Evolutionary conservation across 2,113 vertebrate species (phyloP).

Genomic region (Prietella phreatophila): DNA sequence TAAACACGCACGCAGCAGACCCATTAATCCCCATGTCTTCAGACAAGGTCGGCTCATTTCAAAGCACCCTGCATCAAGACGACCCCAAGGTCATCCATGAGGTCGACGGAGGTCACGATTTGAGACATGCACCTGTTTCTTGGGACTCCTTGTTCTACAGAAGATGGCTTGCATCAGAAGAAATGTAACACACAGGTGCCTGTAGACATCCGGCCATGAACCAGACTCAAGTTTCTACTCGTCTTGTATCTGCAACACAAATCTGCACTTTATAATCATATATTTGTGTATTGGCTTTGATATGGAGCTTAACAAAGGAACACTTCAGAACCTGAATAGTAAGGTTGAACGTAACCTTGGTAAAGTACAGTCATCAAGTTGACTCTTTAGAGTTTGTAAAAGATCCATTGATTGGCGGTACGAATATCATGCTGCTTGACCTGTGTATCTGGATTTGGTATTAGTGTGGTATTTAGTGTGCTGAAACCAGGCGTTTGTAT

Average conservation of each 20-base stretch:
- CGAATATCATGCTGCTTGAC: conserved; percentile 50
- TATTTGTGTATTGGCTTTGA: no score
- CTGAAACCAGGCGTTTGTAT: conserved; percentile 58
- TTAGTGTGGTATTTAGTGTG: conserved; percentile 54
- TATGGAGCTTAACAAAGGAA: conserved; percentile 19
- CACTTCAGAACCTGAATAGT: conserved; percentile 20
- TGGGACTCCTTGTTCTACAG: conserved; percentile 46
- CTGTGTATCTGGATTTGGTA: conserved; percentile 43
- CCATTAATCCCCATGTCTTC: conserved; percentile 13
- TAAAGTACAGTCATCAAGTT: conserved; percentile 27
- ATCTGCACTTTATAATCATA: conserved; percentile 19
- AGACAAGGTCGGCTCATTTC: conserved; percentile 43
- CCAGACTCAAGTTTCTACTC: conserved; percentile 43
- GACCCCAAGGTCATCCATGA: conserved; percentile 51
- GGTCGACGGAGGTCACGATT: conserved; percentile 42
- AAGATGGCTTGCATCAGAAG: conserved; percentile 54
- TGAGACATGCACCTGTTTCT: conserved; percentile 66
- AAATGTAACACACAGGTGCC: conserved; percentile 29
- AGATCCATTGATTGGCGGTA: conserved; percentile 52
- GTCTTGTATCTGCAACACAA: conserved; percentile 30
- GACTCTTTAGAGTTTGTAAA: conserved; percentile 38
- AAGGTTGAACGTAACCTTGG: background rate
- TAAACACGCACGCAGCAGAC: background rate
- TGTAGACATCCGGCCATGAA: conserved; percentile 1
- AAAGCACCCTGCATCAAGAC: conserved; percentile 47